Base-by-base conservation (phyloP, 2,888 invertebrate genomes). In the Thymelicus acteon region DNA sequence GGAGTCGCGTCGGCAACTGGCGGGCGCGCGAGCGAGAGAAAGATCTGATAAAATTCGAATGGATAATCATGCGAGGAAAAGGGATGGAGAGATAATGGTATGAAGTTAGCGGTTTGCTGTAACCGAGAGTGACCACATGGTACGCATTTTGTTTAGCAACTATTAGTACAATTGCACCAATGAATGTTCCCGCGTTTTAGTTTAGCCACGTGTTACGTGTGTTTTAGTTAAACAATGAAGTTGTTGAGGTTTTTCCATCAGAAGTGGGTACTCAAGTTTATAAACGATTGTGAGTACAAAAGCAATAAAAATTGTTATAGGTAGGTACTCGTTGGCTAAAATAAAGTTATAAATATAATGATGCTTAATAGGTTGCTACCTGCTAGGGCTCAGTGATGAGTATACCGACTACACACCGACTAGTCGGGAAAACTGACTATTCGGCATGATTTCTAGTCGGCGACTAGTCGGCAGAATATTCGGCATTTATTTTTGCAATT, bases 51-150 rank as follows among this genome's bases (percentile, higher is more conserved):
- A 76, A 74, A 81, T 82, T 84, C 82, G 82, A 80, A 82, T 82
- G 78, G 76, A 77, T 6, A 76, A 75, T 39, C 70, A 60, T 60
- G 61, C 15, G 75, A 47, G 67, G 12, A 74, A 77, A 67, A 74
- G 74, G 64, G 76, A 78, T 24, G 40, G 73, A n/a, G 75, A 80
- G 15, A 60, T 48, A 49, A 49, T 67, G 58, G 37, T 39, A 48
- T 52, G 87, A 90, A 90, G 89, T 87, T 89, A 85, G 89, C 85
- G 82, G 83, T 75, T 80, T 79, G 77, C 79, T 77, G 78, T 85
- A 86, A 84, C 85, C 85, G 86, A 85, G 85, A 89, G 86, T 91
- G 91, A 92, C 91, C 92, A 93, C 91, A 92, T 92, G 91, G 90
- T 85, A 86, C 85, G 88, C 87, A 87, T 88, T 88, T 82, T 81